Conservation (phyloP, 2,888 invertebrate genomes). For the Thelaira solivaga region DNA sequence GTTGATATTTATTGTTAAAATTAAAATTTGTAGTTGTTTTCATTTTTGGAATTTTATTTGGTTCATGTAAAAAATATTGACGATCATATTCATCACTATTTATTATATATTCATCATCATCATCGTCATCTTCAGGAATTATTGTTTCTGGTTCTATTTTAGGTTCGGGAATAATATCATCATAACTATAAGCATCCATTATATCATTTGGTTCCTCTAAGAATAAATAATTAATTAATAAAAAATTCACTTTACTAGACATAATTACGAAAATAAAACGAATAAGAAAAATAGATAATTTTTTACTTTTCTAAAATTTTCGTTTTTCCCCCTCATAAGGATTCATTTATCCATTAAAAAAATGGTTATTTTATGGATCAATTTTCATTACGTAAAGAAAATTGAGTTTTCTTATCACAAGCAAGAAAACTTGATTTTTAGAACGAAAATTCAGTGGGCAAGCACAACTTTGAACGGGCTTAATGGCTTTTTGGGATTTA, state of each 20-base stretch:
- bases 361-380: too few species aligned
- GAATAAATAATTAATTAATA: not conserved
- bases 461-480: too few species aligned
- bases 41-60: conserved; percentile 6
- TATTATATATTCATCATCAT: not conserved
- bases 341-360: too few species aligned
- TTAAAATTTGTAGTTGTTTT: not conserved
- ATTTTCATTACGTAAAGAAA: too few species aligned
- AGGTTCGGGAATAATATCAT: conserved; percentile 32
- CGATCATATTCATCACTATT: not conserved
- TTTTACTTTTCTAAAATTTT: too few species aligned
- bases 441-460: too few species aligned
- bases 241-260: not conserved
- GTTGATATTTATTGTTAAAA: conserved; percentile 27
- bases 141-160: conserved; percentile 27
- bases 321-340: too few species aligned
- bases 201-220: conserved; percentile 52
- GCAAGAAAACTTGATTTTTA: too few species aligned
- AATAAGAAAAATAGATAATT: too few species aligned
- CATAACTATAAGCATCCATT: conserved; percentile 43
- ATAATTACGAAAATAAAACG: too few species aligned
- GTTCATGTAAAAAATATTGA: not conserved
- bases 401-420: too few species aligned
- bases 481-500: too few species aligned
- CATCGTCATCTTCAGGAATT: conserved; percentile 26